Evolutionary conservation across 1,140 invertebrate genomes (phyloP), one percentile per base, ranked within the genome.

Genomic region (Sycobia sp.): DNA sequence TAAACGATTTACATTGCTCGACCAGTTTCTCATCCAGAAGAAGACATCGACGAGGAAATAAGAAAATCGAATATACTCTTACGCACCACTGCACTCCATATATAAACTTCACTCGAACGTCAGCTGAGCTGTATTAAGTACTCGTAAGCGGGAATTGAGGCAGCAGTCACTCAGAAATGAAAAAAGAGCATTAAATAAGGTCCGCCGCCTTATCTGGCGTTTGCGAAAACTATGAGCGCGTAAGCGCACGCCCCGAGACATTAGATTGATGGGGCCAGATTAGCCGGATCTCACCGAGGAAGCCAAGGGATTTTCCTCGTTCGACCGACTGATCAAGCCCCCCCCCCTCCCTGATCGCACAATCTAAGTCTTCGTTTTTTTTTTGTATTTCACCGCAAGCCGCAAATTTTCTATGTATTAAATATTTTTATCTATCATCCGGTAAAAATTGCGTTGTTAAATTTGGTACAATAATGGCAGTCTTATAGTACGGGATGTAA

Each of bases 251-350:
- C 60, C 66, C 66, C 67, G 20, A 50, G 68, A 71, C 69, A 55
- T 71, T 73, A 77, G 76, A 77, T 78, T 76, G 74, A 78, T 77
- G 71, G 71, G 62, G 55, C 49, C 32, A 75, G 76, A 77, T 77
- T 78, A 78, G 71, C 57, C 43, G 57, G 64, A 76, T 71, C 69
- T 69, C 65, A 46, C 65, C 69, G 56, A 55, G 68, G 62, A 70
- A 72, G 73, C 69, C 68, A 13, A 56, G 70, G 69, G 71, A 74
- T 73, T 75, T 70, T 58, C 51, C 67, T 69, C 65, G 68, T 74
- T 66, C 67, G 70, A 71, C 73, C 59, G 67, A 69, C 62, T 68
- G 68, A 72, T 75, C 65, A 69, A 67, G 65, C 55, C 39, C 54
- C 25, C 13, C 65, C 62, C 65, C 55, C 39, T 46, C 25, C 13